Evolutionary conservation across 2,113 vertebrate genomes (phyloP), one percentile per base, ranked within the genome.

Genomic region (Diadophis punctatus): DNA sequence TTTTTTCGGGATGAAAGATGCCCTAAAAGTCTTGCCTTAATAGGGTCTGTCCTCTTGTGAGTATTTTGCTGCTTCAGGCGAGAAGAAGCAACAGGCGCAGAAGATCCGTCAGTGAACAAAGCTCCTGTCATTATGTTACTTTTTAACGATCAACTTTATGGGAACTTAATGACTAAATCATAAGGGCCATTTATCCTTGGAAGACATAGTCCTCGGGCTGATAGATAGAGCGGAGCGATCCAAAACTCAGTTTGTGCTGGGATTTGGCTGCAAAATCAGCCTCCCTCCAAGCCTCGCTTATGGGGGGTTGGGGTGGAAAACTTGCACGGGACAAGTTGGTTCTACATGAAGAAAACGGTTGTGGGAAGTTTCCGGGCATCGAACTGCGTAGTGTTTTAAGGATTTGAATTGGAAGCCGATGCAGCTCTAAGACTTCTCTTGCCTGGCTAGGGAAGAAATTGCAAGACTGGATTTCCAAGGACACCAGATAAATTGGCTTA

Each of bases 131-230:
- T 51, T 90, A 39, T 25, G 51, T 20, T 89, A 74, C 0, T 0
- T 51, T 0, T 4, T 74, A 91, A 34, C 87, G 88, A 60, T 34
- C n/a, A 52, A 4, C 23, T 43, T 5, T 74, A 22, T 34, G 39
- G 93, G 11, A 20, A 22, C 11, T 3, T 16, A 0, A 0, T 7
- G 10, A 23, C 58, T 7, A 27, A 86, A 84, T 1, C 27, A 91
- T 6, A 3, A 39, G 89, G 48, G 51, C 63, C 49, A 0, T 0
- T 0, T 7, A 68, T 39, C 9, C 16, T 63, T 91, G 0, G 16
- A 20, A 3, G 25, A 18, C 1, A 4, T 9, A 1, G 46, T n/a
- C 16, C 20, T 92, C 4, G 16, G 27, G 86, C 16, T 52, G 86
- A 52, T 87, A 30, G 48, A 30, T 51, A 18, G 86, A n/a, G 39